Base-by-base conservation (phyloP, 2,888 invertebrate genomes). In the Dexiosoma caninum region DNA sequence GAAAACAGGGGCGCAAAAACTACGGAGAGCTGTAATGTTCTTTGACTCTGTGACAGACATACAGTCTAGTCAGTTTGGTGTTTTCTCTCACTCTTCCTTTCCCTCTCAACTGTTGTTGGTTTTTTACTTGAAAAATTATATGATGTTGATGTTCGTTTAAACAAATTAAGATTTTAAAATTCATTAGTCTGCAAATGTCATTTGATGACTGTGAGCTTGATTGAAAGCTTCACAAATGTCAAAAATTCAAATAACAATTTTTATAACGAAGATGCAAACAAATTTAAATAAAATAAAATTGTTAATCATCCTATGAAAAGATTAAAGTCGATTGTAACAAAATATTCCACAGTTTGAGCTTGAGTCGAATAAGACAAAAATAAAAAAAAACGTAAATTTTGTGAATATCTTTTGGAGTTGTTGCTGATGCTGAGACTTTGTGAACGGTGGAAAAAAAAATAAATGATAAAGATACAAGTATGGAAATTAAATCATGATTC, bases 131-230 rank as follows among this genome's bases (percentile, higher is more conserved):
- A 30, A 49, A 27, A 59, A 35, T 19, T 14, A 23, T 72, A 55
- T 71, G n/a, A n/a, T n/a, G n/a, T 67, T 53, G 19, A 44, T 62
- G 79, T 60, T 67, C 35, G 60, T 53, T 76, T 77, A 77, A 74
- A 46, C 77, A 72, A 80, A 82, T 79, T 77, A 78, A 87, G 86
- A 88, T 88, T 88, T 87, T 88, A 87, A 87, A 87, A 88, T 87
- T 87, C 87, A 87, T 87, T 87, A 88, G 88, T 85, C 88, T 86
- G 87, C 87, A 86, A 87, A 85, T 88, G 88, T 88, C 88, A 88
- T 85, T 87, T 84, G 84, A 80, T 70, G 69, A 71, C 72, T 74
- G 67, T 81, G 79, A 81, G 83, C 83, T 83, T 84, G 84, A 84
- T 84, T 83, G 84, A 83, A 83, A 81, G 67, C 78, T 81, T 78